Conservation (phyloP, 2,113 vertebrate species). For the Otolemur garnettii region DNA sequence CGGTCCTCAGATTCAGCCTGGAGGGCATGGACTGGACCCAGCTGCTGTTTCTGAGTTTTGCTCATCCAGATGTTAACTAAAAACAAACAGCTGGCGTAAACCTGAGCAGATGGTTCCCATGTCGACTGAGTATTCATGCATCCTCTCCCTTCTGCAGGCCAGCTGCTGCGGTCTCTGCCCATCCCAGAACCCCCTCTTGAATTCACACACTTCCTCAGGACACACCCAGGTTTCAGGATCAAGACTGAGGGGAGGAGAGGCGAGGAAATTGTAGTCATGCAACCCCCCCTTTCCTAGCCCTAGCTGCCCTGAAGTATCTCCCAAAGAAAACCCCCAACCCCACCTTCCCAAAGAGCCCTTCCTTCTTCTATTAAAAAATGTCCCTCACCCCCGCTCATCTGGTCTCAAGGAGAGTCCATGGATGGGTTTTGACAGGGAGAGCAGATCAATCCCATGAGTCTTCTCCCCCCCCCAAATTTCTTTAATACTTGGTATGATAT, state of each 20-base stretch:
- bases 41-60: background rate
- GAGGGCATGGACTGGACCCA: accelerated
- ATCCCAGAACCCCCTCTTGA: background rate
- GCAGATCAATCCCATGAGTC: background rate
- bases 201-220: background rate
- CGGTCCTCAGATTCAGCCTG: background rate
- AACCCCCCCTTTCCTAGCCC: background rate
- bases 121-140: accelerated
- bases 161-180: accelerated
- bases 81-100: background rate
- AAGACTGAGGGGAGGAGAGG: background rate
- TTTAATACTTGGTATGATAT: background rate
- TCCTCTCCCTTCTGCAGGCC: background rate
- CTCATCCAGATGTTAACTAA: background rate
- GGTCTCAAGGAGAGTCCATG: background rate
- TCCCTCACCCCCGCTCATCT: background rate
- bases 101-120: too few relatives aligned
- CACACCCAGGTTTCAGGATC: background rate
- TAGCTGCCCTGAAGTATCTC: background rate
- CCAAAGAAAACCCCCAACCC: background rate
- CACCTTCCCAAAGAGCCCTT: background rate
- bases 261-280: background rate
- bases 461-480: background rate
- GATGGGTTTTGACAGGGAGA: background rate
- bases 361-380: background rate